Percentiles rank a stretch among this genome's conserved stretches.
These are phyloP conservation scores for Drosophila quadrilineata DNA, from an alignment of 1,140 invertebrate species.

Conservation along the genomic window DNA sequence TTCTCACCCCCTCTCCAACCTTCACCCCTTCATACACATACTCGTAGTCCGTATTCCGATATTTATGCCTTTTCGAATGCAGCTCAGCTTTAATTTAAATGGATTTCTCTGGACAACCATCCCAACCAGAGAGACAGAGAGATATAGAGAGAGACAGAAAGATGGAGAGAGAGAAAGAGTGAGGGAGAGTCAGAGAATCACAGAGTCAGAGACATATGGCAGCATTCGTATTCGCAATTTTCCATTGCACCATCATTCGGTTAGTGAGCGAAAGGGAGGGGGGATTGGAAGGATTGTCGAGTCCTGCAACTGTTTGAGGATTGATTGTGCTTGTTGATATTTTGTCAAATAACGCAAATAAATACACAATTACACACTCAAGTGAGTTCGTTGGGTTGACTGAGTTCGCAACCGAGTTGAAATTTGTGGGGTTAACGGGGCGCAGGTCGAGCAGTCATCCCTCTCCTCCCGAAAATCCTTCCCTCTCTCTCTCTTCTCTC, in stretches of 20 bases:
- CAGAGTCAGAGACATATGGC: constrained; percentile 77
- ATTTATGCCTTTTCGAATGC: constrained; percentile 78
- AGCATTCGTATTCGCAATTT: constrained; percentile 74
- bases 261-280: neutral
- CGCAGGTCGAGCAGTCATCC: constrained; percentile 21
- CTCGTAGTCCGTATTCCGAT: constrained; percentile 30
- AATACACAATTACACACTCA: constrained; percentile 80
- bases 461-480: too few species aligned
- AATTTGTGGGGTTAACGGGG: constrained; percentile 59
- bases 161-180: too few species aligned
- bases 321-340: constrained; percentile 80
- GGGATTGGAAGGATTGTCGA: constrained; percentile 2
- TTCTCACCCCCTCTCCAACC: neutral
- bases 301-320: constrained; percentile 65
- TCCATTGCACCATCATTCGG: constrained; percentile 18
- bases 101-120: constrained; percentile 70
- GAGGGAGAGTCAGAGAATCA: too few species aligned
- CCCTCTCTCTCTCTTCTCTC: neutral
- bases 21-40: constrained; percentile 4
- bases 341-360: constrained; percentile 80
- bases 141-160: too few species aligned
- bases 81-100: constrained; percentile 79
- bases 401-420: constrained; percentile 4
- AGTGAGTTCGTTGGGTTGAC: constrained; percentile 56
- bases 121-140: too few species aligned